phyloP scores from a whole-genome alignment of 1,140 invertebrate genomes.

The Drosophila nasuta region DNA sequence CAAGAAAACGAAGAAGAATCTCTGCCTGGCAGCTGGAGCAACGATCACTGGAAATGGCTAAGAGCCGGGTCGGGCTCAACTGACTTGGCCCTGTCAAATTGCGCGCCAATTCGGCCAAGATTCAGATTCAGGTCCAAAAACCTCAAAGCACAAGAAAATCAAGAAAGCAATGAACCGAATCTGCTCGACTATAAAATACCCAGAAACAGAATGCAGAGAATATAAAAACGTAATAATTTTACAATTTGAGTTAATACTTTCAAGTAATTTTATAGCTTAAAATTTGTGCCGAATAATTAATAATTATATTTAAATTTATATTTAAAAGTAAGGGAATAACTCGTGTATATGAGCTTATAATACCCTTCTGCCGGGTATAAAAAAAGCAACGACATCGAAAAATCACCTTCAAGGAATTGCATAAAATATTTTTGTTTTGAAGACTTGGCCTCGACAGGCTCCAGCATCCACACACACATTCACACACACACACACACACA shows the following conservation, averaged over 20 bases:
- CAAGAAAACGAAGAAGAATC: conserved; percentile 5
- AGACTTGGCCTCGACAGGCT: conserved; percentile 73
- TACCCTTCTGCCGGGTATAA: neutral
- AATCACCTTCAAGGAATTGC: conserved; percentile 79
- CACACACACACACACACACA: conserved; percentile 18
- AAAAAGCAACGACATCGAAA: conserved; percentile 44
- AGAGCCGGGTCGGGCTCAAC: conserved; percentile 1
- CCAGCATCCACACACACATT: conserved; percentile 45
- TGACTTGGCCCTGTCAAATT: conserved; percentile 43
- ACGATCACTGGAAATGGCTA: conserved; percentile 20
- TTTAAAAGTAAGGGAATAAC: too few species aligned
- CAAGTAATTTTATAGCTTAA: too few species aligned
- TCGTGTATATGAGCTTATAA: too few species aligned
- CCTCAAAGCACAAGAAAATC: conserved; percentile 22
- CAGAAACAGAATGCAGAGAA: too few species aligned
- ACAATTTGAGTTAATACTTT: too few species aligned
- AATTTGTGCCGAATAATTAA: too few species aligned
- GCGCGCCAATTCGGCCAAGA: conserved; percentile 71
- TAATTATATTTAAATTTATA: too few species aligned
- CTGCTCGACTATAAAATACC: too few species aligned
- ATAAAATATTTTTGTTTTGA: conserved; percentile 72
- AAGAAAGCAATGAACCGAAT: neutral
- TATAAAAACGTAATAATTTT: too few species aligned
- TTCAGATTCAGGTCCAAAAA: conserved; percentile 53
- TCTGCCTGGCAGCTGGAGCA: conserved; percentile 41